A percentile compares a stretch with the other conserved stretches of the same genome.
Evolutionary conservation across 2,113 vertebrate species (phyloP).

Genomic region (Muntiacus reevesi): DNA sequence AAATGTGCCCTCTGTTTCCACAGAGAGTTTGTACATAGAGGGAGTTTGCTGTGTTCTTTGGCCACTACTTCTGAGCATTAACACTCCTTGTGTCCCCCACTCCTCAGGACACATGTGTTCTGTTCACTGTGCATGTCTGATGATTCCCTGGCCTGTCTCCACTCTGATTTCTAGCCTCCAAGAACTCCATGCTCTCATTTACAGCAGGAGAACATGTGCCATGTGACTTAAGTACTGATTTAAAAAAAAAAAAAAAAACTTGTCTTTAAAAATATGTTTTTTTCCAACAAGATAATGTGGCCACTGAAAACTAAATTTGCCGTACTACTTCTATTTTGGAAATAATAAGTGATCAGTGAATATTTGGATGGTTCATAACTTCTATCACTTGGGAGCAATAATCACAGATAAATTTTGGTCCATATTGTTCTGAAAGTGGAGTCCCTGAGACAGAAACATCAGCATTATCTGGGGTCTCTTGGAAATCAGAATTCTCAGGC

Average conservation of each 20-base stretch:
- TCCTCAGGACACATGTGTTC: background rate
- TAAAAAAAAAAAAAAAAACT: background rate
- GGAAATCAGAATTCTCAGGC: background rate
- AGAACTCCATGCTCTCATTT: background rate
- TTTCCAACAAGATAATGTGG: background rate
- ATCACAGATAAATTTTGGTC: background rate
- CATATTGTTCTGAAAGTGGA: background rate
- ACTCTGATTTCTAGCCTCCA: background rate
- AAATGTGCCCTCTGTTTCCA: background rate
- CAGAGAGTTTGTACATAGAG: background rate
- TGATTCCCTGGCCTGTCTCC: background rate
- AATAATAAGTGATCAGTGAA: background rate
- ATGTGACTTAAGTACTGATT: background rate
- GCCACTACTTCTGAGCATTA: background rate
- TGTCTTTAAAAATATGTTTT: background rate
- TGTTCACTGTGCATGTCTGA: background rate
- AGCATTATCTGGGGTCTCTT: background rate
- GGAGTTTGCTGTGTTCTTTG: background rate
- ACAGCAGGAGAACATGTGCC: background rate
- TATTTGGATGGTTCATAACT: background rate
- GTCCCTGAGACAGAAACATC: background rate
- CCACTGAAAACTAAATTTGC: background rate
- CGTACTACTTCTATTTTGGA: background rate
- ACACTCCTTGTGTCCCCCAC: background rate
- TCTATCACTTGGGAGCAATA: background rate